These are phyloP conservation scores for Pseudomugil gertrudae DNA, from an alignment of 2,797 vertebrate genomes.

Conservation along the genomic window DNA sequence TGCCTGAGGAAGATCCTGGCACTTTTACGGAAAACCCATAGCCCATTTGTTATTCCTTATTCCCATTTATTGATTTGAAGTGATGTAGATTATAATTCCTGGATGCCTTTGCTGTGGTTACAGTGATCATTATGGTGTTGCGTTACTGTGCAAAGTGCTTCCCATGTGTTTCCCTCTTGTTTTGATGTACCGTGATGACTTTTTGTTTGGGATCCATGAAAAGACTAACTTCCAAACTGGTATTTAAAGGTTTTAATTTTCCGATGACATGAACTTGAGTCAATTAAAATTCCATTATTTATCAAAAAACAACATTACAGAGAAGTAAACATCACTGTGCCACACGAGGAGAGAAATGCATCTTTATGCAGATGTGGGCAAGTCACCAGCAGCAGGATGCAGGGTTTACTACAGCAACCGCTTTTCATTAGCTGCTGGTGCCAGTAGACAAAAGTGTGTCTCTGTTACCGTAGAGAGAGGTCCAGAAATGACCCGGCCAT, in stretches of 20 bases:
- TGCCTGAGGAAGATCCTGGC: background rate
- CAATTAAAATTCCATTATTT: conserved; percentile 29
- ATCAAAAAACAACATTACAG: background rate
- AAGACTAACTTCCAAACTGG: conserved; percentile 15
- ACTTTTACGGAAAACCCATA: conserved; percentile 12
- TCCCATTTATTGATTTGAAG: conserved; percentile 46
- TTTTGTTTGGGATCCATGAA: conserved; percentile 18
- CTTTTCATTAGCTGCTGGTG: conserved; percentile 19
- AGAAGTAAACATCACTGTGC: conserved; percentile 8
- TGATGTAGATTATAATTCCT: conserved; percentile 47
- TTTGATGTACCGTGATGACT: conserved; percentile 37
- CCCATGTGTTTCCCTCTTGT: conserved; percentile 43
- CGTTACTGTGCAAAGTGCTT: conserved; percentile 56
- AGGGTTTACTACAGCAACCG: conserved; percentile 36
- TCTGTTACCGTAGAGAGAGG: conserved; percentile 38
- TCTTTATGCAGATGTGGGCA: conserved; percentile 1
- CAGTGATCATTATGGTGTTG: conserved; percentile 56
- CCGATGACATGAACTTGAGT: conserved; percentile 8
- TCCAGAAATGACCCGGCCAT: conserved; percentile 52
- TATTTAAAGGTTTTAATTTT: conserved; percentile 21
- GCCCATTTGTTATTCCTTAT: background rate
- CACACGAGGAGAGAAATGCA: background rate
- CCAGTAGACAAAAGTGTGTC: conserved; percentile 13
- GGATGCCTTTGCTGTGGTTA: conserved; percentile 65
- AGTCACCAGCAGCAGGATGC: conserved; percentile 8